A percentile compares a stretch with the other conserved stretches of the same genome.
phyloP scores from a whole-genome alignment of 2,797 vertebrate species.

The Liasis olivaceus region DNA sequence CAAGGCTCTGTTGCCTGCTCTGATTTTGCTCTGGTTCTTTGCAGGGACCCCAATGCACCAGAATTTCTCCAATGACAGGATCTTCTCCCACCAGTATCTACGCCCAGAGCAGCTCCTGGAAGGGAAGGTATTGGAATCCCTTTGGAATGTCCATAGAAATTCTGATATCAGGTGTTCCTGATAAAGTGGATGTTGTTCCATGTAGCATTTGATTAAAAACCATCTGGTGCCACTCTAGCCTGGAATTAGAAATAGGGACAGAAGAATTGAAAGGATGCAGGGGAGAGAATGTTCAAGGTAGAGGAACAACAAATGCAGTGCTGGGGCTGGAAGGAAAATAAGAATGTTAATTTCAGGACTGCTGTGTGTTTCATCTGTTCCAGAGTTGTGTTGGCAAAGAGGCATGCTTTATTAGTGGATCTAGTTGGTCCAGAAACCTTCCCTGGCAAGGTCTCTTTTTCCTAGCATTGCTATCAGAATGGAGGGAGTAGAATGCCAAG shows the following conservation, averaged over 20 bases:
- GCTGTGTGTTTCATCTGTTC: neutral
- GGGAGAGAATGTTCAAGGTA: no score
- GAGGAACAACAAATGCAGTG: neutral
- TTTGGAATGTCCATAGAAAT: neutral
- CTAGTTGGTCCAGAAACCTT: neutral
- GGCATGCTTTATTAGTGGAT: neutral
- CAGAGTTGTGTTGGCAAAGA: neutral
- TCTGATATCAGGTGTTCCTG: neutral
- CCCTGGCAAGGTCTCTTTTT: neutral
- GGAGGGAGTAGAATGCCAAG: neutral
- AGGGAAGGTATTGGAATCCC: slow-evolving; percentile 71
- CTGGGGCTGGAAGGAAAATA: neutral
- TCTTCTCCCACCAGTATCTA: slow-evolving; percentile 73
- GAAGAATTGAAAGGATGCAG: neutral
- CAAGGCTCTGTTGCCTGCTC: neutral
- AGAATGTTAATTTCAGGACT: neutral
- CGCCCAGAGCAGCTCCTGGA: slow-evolving; percentile 76
- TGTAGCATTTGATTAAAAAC: neutral
- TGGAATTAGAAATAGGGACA: neutral
- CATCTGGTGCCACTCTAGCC: neutral
- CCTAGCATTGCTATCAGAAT: neutral
- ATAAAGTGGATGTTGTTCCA: neutral
- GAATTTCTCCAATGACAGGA: slow-evolving; percentile 63
- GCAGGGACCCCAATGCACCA: slow-evolving; percentile 65
- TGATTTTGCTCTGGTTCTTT: slow-evolving; percentile 1